Evolutionary conservation across 2,797 vertebrate species (phyloP), one percentile per base, ranked within the genome.

Genomic region (Onychomys leucogaster): DNA sequence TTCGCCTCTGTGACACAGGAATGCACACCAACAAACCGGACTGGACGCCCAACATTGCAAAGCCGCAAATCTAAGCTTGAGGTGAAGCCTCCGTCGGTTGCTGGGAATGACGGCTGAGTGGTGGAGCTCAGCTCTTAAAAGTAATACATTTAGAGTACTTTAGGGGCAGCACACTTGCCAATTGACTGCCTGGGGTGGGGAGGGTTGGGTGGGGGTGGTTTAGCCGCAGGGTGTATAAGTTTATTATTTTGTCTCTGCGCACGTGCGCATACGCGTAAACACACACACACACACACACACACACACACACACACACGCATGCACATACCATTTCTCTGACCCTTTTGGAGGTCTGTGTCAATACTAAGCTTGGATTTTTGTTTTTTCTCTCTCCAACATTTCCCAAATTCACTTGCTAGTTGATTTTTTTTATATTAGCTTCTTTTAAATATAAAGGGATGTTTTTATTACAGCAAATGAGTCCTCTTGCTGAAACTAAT

Each of bases 41-140:
- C 92, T 52, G 61, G 57, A 41, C 10, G 55, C 91, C 76, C 76
- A 69, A 90, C 84, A 37, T 84, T 59, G 93, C 77, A 78, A n/a
- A 84, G 59, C 71, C 90, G 89, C 96, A 94, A 46, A 77, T 37
- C 87, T 27, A 59, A 96, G 73, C 96, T 89, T 29, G 65, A 17
- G 25, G 55, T 10, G 81, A 55, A 29, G n/a, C 41, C 84, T 52
- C 93, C 57, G 0, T 61, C 83, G 57, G 84, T 49, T 71, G n/a
- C 37, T 52, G 52, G 57, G 77, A 93, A 61, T 93, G 94, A 77
- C 93, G 85, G 82, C 52, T 55, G 84, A 94, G 52, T 69, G 90
- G 95, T 57, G 78, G 27, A 34, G 82, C 89, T 96, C 34, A 71
- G 69, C 55, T 23, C 90, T 90, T 90, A 89, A 88, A 93, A 59